These are phyloP conservation scores for Reinhardtius hippoglossoides DNA, from an alignment of 2,113 vertebrate species.

Conservation along the genomic window DNA sequence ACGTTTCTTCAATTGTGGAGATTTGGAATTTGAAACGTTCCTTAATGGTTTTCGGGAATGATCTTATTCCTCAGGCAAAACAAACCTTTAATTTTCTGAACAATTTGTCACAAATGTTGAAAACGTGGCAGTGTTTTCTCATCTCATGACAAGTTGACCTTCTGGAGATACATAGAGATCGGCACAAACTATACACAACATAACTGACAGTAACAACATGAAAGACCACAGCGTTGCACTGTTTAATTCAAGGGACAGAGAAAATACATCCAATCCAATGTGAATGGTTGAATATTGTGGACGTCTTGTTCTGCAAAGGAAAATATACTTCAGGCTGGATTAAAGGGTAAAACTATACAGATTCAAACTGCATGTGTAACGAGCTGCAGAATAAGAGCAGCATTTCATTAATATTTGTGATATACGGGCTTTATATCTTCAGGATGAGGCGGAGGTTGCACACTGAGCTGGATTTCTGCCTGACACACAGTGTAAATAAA, in stretches of 20 bases:
- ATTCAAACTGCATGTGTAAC: slow-evolving; percentile 17
- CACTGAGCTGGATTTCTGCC: slow-evolving; percentile 62
- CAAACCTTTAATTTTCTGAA: neutral
- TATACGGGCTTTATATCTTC: slow-evolving; percentile 64
- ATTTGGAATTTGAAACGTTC: neutral
- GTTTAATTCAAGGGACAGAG: too few relatives aligned
- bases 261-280: too few relatives aligned
- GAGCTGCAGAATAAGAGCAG: slow-evolving; percentile 33
- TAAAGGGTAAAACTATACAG: slow-evolving; percentile 16
- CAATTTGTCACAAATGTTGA: neutral
- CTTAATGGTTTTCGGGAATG: neutral
- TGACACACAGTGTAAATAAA: slow-evolving; percentile 60
- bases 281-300: too few relatives aligned
- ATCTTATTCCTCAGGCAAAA: neutral
- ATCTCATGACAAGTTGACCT: neutral
- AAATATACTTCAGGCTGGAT: slow-evolving; percentile 15
- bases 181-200: neutral
- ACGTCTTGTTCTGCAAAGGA: too few relatives aligned
- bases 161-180: neutral
- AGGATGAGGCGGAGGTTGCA: slow-evolving; percentile 66
- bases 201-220: neutral
- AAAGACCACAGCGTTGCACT: neutral
- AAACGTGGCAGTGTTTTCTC: neutral
- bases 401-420: slow-evolving; percentile 62
- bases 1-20: neutral